A percentile compares a stretch with the other conserved stretches of the same genome.
Evolutionary conservation across 2,797 vertebrate genomes (phyloP).

Genomic region (Moxostoma hubbsi): DNA sequence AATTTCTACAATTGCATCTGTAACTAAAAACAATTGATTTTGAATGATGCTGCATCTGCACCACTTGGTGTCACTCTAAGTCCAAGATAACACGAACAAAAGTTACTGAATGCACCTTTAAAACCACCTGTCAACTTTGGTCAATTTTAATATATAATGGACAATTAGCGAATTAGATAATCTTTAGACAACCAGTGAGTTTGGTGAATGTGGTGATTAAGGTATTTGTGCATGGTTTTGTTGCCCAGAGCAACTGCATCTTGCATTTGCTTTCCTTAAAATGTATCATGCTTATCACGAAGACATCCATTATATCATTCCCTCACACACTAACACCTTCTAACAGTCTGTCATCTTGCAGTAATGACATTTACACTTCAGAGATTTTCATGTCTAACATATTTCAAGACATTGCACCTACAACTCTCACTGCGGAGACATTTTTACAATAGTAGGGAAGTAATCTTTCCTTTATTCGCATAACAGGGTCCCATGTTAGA

Average conservation of each 20-base stretch:
- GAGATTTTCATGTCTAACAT: constrained; percentile 27
- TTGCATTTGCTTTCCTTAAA: not conserved
- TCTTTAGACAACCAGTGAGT: no score
- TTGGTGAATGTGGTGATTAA: not conserved
- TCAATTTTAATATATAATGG: no score
- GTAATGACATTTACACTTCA: not conserved
- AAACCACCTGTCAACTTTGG: no score
- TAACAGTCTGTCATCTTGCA: not conserved
- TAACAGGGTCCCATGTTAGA: constrained; percentile 73
- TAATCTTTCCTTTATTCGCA: constrained; percentile 71
- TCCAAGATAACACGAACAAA: no score
- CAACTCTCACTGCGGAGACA: constrained; percentile 54
- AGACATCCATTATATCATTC: not conserved
- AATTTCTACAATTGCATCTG: no score
- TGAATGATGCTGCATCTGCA: no score
- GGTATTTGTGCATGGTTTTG: not conserved
- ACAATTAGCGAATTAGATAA: no score
- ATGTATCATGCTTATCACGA: not conserved
- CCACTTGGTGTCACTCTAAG: no score
- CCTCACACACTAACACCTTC: constrained; percentile 6
- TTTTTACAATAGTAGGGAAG: constrained; percentile 66
- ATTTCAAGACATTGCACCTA: constrained; percentile 54
- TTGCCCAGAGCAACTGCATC: not conserved
- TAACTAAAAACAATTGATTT: no score
- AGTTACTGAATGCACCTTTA: no score